Conservation (phyloP, 2,888 invertebrate species). For the Nasonovia ribisnigri region DNA sequence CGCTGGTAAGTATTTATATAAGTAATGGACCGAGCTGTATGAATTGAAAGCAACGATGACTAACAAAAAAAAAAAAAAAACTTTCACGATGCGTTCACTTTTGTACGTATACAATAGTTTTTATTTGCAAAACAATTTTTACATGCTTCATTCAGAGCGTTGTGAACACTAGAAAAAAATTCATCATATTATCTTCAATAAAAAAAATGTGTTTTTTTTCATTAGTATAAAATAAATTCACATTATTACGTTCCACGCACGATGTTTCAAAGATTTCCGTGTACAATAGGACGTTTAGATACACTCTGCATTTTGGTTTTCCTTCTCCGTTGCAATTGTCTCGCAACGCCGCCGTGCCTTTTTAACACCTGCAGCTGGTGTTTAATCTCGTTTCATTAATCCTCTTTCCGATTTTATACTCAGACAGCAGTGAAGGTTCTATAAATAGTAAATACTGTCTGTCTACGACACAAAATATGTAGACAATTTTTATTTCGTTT, state of each 20-base stretch:
- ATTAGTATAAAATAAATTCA: slow-evolving; percentile 9
- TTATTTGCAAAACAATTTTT: background rate
- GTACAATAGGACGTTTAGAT: background rate
- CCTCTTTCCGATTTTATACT: background rate
- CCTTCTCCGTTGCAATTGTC: background rate
- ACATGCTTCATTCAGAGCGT: background rate
- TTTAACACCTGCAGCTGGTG: background rate
- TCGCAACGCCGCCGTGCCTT: background rate
- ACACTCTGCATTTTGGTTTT: background rate
- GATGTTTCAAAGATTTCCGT: background rate
- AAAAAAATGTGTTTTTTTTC: background rate
- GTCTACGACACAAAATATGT: background rate
- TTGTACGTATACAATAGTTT: background rate
- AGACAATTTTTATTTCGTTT: background rate
- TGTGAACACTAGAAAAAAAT: background rate
- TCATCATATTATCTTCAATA: background rate
- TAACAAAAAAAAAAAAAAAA: background rate
- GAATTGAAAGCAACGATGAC: background rate
- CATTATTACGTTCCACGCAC: background rate
- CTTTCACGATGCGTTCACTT: background rate
- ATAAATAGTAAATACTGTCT: background rate
- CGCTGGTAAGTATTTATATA: background rate
- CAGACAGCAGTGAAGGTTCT: background rate
- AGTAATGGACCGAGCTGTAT: background rate
- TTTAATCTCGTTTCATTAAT: background rate